A percentile compares a stretch with the other conserved stretches of the same genome.
These are phyloP conservation scores for Nothura maculosa DNA, from an alignment of 2,797 vertebrate species.

Conservation along the genomic window DNA sequence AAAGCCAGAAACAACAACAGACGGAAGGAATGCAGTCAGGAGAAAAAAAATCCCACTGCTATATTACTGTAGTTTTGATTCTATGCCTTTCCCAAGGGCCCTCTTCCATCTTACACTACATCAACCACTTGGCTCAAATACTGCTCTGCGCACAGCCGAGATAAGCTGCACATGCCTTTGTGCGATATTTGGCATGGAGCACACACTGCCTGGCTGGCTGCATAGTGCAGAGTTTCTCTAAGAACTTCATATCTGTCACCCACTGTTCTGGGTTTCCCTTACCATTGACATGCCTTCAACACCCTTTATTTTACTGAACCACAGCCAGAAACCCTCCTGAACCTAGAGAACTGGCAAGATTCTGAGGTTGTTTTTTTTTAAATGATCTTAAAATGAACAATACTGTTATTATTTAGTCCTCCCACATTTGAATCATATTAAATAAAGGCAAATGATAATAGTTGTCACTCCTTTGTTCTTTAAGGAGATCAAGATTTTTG, in stretches of 20 bases:
- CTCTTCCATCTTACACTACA: neutral
- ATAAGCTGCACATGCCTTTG: constrained; percentile 14
- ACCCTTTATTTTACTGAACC: neutral
- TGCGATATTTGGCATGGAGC: neutral
- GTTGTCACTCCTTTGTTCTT: neutral
- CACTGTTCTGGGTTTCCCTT: neutral
- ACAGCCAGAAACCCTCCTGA: neutral
- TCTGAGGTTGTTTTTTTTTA: neutral
- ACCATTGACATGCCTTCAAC: neutral
- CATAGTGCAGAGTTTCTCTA: neutral
- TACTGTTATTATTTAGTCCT: neutral
- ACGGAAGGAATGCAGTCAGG: constrained; percentile 40
- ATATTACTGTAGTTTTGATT: constrained; percentile 38
- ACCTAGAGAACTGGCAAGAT: neutral
- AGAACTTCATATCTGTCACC: rapidly evolving
- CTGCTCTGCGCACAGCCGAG: neutral
- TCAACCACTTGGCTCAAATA: neutral
- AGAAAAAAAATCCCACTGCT: neutral
- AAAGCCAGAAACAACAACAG: constrained; percentile 60
- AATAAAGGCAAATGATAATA: neutral
- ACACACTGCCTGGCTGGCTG: neutral
- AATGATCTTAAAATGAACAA: neutral
- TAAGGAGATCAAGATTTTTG: neutral
- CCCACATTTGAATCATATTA: neutral
- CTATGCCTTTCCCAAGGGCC: constrained; percentile 22